Base-by-base conservation (phyloP, 2,888 invertebrate genomes). In the Thereva unica region DNA sequence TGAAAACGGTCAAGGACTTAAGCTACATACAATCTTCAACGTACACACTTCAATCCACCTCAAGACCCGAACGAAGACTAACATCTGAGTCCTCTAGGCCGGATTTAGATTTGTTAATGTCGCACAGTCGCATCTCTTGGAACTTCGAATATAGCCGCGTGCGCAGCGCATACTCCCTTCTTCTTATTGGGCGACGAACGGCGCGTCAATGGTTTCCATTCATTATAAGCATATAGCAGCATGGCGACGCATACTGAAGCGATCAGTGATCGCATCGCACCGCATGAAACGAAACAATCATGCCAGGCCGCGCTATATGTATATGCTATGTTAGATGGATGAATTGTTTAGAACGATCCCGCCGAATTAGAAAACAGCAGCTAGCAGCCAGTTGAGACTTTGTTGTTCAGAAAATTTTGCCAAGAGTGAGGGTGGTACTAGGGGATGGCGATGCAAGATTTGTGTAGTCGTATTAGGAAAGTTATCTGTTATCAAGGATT, bases 61-160 rank as follows among this genome's bases (percentile, higher is more conserved):
- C 61, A 49, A 61, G 61, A 61, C 50, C 40, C 61, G 50, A 61
- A 61, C 38, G 50, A 61, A 42, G 50, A 61, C 61, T 61, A 61
- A 61, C 50, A 23, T 23, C 23, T 50, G 50, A 41, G 40, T 50
- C 50, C 50, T 50, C 50, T 61, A 50, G 61, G 61, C 50, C 50
- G 61, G 61, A 50, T 61, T 61, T 61, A 61, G 61, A 61, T 61
- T 61, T 61, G 61, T 41, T 42, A 50, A 61, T 61, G 50, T 61
- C 61, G 50, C 50, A 50, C 49, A 61, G 61, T 50, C 61, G 50
- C 23, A 23, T 23, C 23, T 23, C 23, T 23, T 23, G 23, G 23
- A 23, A 23, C 23, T 23, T 23, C 23, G 23, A 23, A 23, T 50
- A 61, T 50, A 61, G 61, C 61, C 61, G 61, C 50, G 61, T 61